phyloP scores from a whole-genome alignment of 2,888 invertebrate genomes.

The Leucozona laternaria region DNA sequence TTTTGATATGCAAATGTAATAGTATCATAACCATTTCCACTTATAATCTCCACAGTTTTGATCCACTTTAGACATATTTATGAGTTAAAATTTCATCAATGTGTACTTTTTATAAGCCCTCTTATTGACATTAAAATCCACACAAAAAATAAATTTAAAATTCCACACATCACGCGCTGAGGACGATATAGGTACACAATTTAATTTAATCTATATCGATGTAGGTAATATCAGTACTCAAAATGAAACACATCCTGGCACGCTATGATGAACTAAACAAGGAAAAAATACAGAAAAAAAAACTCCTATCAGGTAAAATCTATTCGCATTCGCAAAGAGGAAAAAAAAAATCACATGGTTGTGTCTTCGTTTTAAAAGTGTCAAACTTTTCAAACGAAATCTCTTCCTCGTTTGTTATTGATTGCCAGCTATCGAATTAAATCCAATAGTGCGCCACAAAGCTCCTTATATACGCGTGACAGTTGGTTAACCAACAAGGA shows the following conservation, averaged over 20 bases:
- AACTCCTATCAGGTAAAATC: neutral
- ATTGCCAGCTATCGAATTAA: conserved; percentile 64
- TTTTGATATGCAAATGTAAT: neutral
- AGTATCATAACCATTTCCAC: neutral
- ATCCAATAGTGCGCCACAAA: conserved; percentile 45
- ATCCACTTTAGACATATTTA: neutral
- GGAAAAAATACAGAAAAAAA: too few relatives aligned
- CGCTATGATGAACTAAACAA: neutral
- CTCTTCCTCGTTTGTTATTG: conserved; percentile 41
- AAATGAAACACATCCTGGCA: neutral
- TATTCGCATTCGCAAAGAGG: neutral
- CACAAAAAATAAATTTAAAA: neutral
- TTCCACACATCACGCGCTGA: neutral
- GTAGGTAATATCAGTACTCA: neutral
- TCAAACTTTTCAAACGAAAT: conserved; percentile 42
- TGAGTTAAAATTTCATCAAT: neutral
- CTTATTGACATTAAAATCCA: conserved; percentile 2
- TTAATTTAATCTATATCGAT: neutral
- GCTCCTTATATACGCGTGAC: conserved; percentile 61
- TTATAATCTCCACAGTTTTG: neutral
- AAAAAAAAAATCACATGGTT: neutral
- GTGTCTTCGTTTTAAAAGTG: conserved; percentile 36
- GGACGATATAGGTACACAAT: neutral
- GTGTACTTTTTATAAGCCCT: neutral
- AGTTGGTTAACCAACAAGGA: conserved; percentile 64